Base-by-base conservation (phyloP, 2,888 invertebrate genomes). In the Phengaris arion region DNA sequence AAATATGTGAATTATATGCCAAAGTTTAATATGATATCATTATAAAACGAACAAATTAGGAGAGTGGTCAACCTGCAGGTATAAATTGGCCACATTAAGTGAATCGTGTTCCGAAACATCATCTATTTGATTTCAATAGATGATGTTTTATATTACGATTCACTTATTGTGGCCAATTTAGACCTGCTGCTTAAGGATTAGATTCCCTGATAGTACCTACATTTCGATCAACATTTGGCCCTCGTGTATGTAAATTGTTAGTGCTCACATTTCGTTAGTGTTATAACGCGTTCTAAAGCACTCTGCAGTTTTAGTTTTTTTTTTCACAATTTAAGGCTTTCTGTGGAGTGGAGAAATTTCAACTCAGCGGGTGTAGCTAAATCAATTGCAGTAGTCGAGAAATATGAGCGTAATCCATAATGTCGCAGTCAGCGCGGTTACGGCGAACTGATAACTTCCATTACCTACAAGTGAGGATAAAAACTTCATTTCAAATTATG, bases 331-430 rank as follows among this genome's bases (percentile, higher is more conserved):
- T 48, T 22, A 59, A 22, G 22, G 35, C 10, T 64, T 64, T 45
- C 35, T 64, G 64, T 12, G 13, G 15, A 22, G 9, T 10, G 22
- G 12, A 64, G 64, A 64, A 59, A 59, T 59, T 64, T 64, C 64
- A 35, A 45, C 35, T 64, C 64, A 45, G 64, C 22, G 59, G 59
- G 35, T 64, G 35, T 45, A 13, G 35, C 64, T 64, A 64, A 64
- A 64, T 45, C 64, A 64, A 64, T 64, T 64, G 35, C 35, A 64
- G 59, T 3, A 35, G 35, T 10, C 22, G 35, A 12, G 64, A 64
- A 64, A 64, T 64, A 45, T 64, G 35, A 64, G 35, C 64, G 64
- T 45, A 64, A 64, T 64, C 12, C 35, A 64, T 64, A 12, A 64
- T 64, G 64, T 35, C 45, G 35, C 64, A 64, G 64, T 35, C 35